phyloP scores from a whole-genome alignment of 2,888 invertebrate genomes.

The Gymnosoma rotundatum region DNA sequence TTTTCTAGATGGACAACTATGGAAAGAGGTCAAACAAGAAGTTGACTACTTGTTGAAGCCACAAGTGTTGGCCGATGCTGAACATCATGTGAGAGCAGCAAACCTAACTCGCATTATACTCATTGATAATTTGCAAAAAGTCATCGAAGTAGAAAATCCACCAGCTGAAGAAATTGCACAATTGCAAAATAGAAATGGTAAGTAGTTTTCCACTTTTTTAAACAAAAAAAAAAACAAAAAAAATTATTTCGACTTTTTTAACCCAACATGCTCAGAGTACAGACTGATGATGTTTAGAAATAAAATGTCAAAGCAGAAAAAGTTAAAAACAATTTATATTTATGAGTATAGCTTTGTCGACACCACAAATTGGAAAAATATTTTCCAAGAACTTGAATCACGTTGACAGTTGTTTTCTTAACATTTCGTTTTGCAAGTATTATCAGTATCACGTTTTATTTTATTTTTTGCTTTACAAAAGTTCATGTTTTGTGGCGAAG shows the following conservation, averaged over 20 bases:
- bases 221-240: too few species aligned
- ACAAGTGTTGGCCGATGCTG: constrained; percentile 85
- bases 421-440: neutral
- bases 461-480: neutral
- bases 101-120: constrained; percentile 87
- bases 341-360: constrained; percentile 46
- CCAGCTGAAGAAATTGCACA: constrained; percentile 86
- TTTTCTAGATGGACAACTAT: constrained; percentile 79
- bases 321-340: constrained; percentile 37
- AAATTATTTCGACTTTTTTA: neutral
- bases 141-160: constrained; percentile 91
- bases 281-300: neutral
- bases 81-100: constrained; percentile 85
- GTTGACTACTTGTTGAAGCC: constrained; percentile 89
- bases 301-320: neutral
- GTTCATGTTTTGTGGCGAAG: neutral
- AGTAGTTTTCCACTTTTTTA: constrained; percentile 71
- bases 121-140: constrained; percentile 89
- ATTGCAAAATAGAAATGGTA: constrained; percentile 88
- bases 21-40: constrained; percentile 81
- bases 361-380: constrained; percentile 14
- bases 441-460: constrained; percentile 13
- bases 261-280: neutral
- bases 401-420: constrained; percentile 20
- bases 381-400: constrained; percentile 9